Base-by-base conservation (phyloP, 2,113 vertebrate genomes). In the Dissostichus mawsoni region DNA sequence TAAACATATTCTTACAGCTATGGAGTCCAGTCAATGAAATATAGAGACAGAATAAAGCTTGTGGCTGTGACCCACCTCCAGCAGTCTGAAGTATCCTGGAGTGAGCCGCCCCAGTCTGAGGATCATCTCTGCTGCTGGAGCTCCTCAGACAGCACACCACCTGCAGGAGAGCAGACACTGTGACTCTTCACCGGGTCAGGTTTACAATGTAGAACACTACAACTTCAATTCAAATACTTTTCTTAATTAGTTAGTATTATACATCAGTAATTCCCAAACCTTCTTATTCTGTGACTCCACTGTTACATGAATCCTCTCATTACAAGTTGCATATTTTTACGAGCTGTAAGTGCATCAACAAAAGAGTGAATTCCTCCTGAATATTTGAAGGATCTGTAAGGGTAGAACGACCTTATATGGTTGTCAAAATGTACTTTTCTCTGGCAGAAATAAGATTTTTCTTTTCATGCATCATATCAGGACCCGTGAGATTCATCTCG, bases 71-170 rank as follows among this genome's bases (percentile, higher is more conserved):
- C 88, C 12, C 25, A 97, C 97, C 96, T 98, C 97, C 58, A 98
- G 95, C 63, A 98, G 95, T 11, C 96, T 94, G 87, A 96, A 98
- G 57, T 98, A 98, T 2, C 96, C 96, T 0, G 97, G 97, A 1
- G 97, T 98, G 80, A 98, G 91, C 76, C 94, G 90, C 3, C 93
- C 93, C 74, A 98, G 95, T 61, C 95, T 91, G 94, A 97, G 95
- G 84, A 95, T 94, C 96, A 96, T 96, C 58, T 85, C 64, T 85
- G 12, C 66, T 17, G 74, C 51, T 57, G 66, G 57, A 10, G 73
- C n/a, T 11, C 23, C 65, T 76, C 83, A 36, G 45, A 63, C 0
- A 57, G 16, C 11, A 44, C 12, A 65, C 47, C 29, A 47, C 6
- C 87, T 87, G 58, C 61, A 78, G 20, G 48, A 0, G 2, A 65